These are phyloP conservation scores for Pseudolaguvia tuberculata DNA, from an alignment of 2,113 vertebrate species.

Conservation along the genomic window DNA sequence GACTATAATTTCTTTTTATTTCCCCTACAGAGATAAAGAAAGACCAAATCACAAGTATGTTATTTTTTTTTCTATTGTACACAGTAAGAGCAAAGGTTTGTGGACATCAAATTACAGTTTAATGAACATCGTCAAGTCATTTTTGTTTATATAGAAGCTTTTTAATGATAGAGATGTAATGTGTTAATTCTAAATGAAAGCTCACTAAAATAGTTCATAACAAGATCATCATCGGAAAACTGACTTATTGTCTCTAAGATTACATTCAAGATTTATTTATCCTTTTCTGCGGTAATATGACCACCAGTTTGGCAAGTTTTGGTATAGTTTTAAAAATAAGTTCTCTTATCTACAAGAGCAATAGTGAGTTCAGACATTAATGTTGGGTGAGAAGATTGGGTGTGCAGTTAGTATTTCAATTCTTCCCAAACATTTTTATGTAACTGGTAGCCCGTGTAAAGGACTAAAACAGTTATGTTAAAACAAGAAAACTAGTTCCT, in stretches of 20 bases:
- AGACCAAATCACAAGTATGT: constrained; percentile 91
- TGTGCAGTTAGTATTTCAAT: not conserved
- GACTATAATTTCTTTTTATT: constrained; percentile 43
- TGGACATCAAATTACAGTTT: not conserved
- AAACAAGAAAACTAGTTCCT: too few species aligned
- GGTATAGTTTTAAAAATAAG: not conserved
- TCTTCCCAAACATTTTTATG: not conserved
- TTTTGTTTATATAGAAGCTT: too few species aligned
- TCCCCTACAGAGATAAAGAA: constrained; percentile 78
- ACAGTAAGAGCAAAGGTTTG: not conserved
- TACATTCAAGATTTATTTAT: not conserved
- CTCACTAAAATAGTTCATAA: too few species aligned
- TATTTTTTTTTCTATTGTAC: not conserved
- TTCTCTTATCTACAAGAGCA: not conserved
- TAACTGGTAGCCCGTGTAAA: too few species aligned
- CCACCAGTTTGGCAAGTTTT: not conserved
- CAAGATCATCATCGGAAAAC: too few species aligned
- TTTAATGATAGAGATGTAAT: too few species aligned
- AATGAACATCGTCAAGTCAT: too few species aligned
- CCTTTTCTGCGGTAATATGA: not conserved
- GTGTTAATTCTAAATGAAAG: too few species aligned
- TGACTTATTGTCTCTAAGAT: too few species aligned
- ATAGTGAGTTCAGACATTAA: not conserved
- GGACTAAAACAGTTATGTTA: too few species aligned
- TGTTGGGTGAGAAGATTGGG: too few species aligned